Evolutionary conservation across 2,888 invertebrate species (phyloP).

Genomic region (Cephonodes hylas): DNA sequence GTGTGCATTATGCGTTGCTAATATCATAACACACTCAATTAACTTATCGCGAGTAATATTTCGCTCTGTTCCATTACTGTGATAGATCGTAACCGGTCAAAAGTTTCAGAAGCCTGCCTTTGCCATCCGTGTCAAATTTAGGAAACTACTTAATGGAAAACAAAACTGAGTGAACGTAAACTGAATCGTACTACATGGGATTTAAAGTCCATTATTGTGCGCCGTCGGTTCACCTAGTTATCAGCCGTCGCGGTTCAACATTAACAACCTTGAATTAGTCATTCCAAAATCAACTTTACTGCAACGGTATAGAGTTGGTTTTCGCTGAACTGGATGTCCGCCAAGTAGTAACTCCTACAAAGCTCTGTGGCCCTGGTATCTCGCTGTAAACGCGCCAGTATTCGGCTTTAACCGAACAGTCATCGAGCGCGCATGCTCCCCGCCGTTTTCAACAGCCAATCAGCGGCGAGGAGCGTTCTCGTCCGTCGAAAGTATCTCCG

Average conservation of each 20-base stretch:
- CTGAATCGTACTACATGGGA: constrained; percentile 16
- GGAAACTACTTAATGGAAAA: constrained; percentile 64
- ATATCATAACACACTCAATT: constrained; percentile 21
- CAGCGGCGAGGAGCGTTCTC: constrained; percentile 55
- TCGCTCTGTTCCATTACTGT: constrained; percentile 28
- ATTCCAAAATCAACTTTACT: constrained; percentile 33
- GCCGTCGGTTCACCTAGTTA: constrained; percentile 47
- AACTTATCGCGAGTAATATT: constrained; percentile 24
- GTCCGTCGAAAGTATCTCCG: constrained; percentile 46
- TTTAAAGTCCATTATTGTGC: constrained; percentile 45
- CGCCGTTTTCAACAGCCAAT: constrained; percentile 68
- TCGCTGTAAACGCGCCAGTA: constrained; percentile 78
- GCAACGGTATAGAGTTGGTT: constrained; percentile 26
- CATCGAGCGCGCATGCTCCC: constrained; percentile 76
- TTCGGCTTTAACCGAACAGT: constrained; percentile 71
- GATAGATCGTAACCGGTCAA: constrained; percentile 37
- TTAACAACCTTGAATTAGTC: constrained; percentile 35
- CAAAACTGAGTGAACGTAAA: constrained; percentile 26
- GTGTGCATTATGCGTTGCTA: neutral
- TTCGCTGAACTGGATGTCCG: constrained; percentile 22
- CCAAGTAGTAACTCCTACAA: constrained; percentile 65
- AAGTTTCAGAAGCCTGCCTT: constrained; percentile 55
- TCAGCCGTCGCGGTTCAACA: constrained; percentile 62
- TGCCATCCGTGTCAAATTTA: constrained; percentile 67
- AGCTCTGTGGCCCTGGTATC: constrained; percentile 77